Conservation (phyloP, 1,140 invertebrate genomes). For the Meloidogyne chitwoodi region DNA sequence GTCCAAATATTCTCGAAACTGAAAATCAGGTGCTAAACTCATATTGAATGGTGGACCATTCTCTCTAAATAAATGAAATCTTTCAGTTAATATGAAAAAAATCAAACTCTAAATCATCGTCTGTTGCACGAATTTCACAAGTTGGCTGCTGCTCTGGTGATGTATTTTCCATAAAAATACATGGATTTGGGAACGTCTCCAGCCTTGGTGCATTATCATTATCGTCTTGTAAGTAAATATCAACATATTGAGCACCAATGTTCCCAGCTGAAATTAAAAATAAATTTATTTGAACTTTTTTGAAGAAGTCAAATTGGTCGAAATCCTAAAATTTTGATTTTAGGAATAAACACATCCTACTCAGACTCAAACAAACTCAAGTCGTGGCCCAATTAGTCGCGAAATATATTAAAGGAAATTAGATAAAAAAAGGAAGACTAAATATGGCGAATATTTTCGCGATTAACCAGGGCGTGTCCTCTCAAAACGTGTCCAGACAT, state of each 20-base stretch:
- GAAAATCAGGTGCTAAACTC: conserved; percentile 41
- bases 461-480: too few species aligned
- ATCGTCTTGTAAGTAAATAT: conserved; percentile 57
- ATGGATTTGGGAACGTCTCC: conserved; percentile 51
- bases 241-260: conserved; percentile 52
- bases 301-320: neutral
- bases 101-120: conserved; percentile 47
- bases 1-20: conserved; percentile 40
- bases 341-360: too few species aligned
- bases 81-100: neutral
- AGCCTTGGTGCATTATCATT: conserved; percentile 58
- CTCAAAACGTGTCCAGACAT: too few species aligned
- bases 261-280: conserved; percentile 48
- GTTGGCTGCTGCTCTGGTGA: conserved; percentile 43
- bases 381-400: too few species aligned
- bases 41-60: conserved; percentile 56
- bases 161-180: conserved; percentile 59
- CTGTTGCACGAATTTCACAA: conserved; percentile 53
- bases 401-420: too few species aligned
- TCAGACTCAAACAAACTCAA: too few species aligned
- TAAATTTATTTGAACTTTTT: neutral
- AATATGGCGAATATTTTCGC: too few species aligned
- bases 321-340: too few species aligned
- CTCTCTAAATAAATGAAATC: conserved; percentile 34
- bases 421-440: too few species aligned